These are phyloP conservation scores for Ophioderma brevispina DNA, from an alignment of 35 echinoderm and acorn worm species.

Conservation along the genomic window DNA sequence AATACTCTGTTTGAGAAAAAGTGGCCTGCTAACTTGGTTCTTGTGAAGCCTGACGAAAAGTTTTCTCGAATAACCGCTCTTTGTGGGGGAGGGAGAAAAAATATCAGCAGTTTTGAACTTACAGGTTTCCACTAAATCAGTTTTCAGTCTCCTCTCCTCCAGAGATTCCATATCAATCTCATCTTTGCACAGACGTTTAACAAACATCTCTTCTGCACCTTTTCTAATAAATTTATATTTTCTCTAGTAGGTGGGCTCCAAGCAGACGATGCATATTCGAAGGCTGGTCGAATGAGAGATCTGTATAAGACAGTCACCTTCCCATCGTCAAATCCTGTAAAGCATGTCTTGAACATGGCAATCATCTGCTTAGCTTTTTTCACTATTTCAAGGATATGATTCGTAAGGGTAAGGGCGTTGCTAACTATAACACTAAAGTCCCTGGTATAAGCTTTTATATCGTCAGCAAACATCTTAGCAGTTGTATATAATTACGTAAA, in stretches of 20 bases:
- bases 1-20: too few species aligned
- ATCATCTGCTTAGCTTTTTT: neutral
- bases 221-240: too few species aligned
- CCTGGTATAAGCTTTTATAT: neutral
- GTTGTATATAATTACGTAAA: neutral
- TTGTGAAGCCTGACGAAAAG: too few species aligned
- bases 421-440: neutral
- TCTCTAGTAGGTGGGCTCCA: too few species aligned
- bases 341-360: neutral
- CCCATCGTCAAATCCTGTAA: neutral
- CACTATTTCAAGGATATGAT: slow-evolving; percentile 3
- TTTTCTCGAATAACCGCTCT: too few species aligned
- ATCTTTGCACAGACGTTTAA: neutral
- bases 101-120: too few species aligned
- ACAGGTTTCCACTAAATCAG: too few species aligned
- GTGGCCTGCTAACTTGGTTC: too few species aligned
- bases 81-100: too few species aligned
- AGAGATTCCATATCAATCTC: neutral
- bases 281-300: too few species aligned
- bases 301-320: neutral
- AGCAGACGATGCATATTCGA: too few species aligned
- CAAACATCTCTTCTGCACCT: neutral
- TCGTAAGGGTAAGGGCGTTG: neutral
- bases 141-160: too few species aligned
- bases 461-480: neutral